Evolutionary conservation across 2,888 invertebrate species (phyloP).

Genomic region (Sphaeridia pumilis): DNA sequence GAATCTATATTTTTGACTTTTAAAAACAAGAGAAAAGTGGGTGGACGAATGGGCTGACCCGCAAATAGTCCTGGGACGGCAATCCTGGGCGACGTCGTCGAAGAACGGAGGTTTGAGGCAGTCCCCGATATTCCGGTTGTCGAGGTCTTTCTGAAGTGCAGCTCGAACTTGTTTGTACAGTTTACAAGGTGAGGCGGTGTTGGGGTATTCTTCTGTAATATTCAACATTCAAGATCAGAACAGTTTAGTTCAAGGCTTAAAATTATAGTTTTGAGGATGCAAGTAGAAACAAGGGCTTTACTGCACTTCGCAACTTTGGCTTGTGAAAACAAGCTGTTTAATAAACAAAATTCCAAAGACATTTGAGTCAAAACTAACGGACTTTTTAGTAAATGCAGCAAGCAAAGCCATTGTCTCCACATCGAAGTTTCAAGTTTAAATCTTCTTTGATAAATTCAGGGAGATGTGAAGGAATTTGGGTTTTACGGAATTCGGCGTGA

Average conservation of each 20-base stretch:
- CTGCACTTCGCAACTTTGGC: not conserved
- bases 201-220: too few relatives aligned
- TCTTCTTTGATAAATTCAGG: constrained; percentile 29
- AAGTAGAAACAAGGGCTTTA: too few relatives aligned
- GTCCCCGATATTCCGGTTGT: constrained; percentile 18
- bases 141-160: too few relatives aligned
- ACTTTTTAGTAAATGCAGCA: not conserved
- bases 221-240: too few relatives aligned
- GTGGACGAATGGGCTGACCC: too few relatives aligned
- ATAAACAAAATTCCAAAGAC: not conserved
- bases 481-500: constrained; percentile 28
- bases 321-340: not conserved
- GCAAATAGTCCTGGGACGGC: constrained; percentile 28
- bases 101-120: constrained; percentile 23
- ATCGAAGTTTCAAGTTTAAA: constrained; percentile 27
- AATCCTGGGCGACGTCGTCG: constrained; percentile 18
- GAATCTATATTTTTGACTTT: too few relatives aligned
- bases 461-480: constrained; percentile 28
- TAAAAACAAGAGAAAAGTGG: too few relatives aligned
- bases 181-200: too few relatives aligned
- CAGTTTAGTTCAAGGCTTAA: too few relatives aligned
- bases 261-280: too few relatives aligned
- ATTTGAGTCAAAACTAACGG: not conserved
- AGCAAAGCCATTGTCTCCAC: too few relatives aligned
- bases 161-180: too few relatives aligned